phyloP scores from a whole-genome alignment of 2,113 vertebrate genomes.

The Corythoichthys haematopterus region DNA sequence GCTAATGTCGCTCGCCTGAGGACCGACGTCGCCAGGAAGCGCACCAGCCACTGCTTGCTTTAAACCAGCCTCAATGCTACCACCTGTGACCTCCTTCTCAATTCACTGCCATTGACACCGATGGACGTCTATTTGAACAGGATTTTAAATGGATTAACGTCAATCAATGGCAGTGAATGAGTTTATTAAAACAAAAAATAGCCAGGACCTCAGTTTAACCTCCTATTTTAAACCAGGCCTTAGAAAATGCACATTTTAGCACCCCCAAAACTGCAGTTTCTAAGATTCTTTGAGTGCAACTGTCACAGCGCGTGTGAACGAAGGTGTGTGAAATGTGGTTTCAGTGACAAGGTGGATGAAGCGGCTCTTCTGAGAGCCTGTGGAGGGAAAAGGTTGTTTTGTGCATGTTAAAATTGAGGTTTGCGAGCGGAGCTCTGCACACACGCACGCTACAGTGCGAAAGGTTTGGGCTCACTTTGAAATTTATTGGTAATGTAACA shows the following conservation, averaged over 20 bases:
- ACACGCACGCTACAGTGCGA: background rate
- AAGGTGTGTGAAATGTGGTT: constrained; percentile 61
- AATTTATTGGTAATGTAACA: background rate
- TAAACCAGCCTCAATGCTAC: constrained; percentile 56
- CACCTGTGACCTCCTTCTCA: constrained; percentile 47
- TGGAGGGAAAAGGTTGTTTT: constrained; percentile 43
- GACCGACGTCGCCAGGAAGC: constrained; percentile 55
- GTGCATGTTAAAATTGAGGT: constrained; percentile 58
- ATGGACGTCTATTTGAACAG: too few species aligned
- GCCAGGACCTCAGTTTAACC: constrained; percentile 34
- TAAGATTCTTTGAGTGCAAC: constrained; percentile 53
- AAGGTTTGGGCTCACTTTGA: background rate
- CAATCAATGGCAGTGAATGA: too few species aligned
- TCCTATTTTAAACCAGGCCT: constrained; percentile 25
- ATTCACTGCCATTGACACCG: too few species aligned
- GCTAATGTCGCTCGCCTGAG: constrained; percentile 67
- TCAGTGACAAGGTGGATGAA: constrained; percentile 38
- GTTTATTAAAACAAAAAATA: constrained; percentile 19
- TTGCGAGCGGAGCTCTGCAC: constrained; percentile 55
- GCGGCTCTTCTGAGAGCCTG: constrained; percentile 45
- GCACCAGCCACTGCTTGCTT: constrained; percentile 60
- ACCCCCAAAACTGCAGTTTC: background rate
- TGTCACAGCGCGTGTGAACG: constrained; percentile 49
- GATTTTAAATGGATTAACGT: too few species aligned
- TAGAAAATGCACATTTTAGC: constrained; percentile 21